Conservation (phyloP, 2,797 vertebrate genomes). For the Sitta carolinensis region DNA sequence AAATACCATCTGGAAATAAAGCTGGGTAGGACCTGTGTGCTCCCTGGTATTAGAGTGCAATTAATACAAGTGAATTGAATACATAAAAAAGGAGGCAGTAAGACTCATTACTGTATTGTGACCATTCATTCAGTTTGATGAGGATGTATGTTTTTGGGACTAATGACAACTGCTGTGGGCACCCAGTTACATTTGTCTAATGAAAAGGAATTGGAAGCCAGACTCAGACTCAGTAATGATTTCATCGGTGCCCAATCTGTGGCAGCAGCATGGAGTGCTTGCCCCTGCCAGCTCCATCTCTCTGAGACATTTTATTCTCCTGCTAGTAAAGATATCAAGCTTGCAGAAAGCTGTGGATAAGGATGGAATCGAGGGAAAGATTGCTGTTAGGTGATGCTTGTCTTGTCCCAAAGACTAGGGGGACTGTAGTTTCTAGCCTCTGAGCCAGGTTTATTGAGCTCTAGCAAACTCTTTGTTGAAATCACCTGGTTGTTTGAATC, state of each 20-base stretch:
- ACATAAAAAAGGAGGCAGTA: background rate
- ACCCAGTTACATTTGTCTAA: background rate
- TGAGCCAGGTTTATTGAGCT: background rate
- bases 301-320: background rate
- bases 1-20: constrained; percentile 51
- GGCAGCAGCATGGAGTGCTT: background rate
- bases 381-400: background rate
- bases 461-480: background rate
- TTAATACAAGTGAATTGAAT: constrained; percentile 4
- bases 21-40: background rate
- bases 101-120: background rate
- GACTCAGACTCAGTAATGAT: background rate
- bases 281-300: background rate
- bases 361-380: rapidly evolving
- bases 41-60: background rate
- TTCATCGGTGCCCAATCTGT: background rate
- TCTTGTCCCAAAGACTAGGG: background rate
- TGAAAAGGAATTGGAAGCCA: background rate
- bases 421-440: background rate
- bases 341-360: background rate
- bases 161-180: background rate
- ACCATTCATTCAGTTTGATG: background rate
- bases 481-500: background rate
- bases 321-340: background rate
- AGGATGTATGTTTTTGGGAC: background rate